phyloP scores from a whole-genome alignment of 2,888 invertebrate genomes.

The Platynereis dumerilii region DNA sequence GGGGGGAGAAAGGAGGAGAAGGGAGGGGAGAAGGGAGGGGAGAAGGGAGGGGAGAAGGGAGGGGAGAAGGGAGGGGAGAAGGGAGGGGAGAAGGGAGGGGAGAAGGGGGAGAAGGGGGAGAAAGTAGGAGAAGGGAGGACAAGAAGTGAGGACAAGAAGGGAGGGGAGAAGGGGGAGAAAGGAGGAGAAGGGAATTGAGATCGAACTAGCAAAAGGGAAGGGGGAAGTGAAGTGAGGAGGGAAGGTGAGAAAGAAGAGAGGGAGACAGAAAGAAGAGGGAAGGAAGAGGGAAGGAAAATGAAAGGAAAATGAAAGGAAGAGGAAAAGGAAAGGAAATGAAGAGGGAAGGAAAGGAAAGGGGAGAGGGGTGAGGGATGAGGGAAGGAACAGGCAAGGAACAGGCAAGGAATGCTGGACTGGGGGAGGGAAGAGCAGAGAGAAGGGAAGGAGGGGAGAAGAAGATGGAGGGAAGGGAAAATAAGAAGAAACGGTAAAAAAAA shows the following conservation, averaged over 20 bases:
- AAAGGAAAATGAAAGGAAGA: conserved; percentile 18
- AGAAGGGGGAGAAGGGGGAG: conserved; percentile 16
- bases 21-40: too few relatives aligned
- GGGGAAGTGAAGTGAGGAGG: not conserved
- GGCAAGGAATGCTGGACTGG: conserved; percentile 17
- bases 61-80: conserved; percentile 8
- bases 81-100: conserved; percentile 12
- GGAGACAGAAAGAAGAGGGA: too few relatives aligned
- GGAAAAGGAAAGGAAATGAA: conserved; percentile 9
- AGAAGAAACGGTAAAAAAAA: too few relatives aligned
- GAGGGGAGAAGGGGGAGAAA: too few relatives aligned
- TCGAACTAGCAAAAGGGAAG: too few relatives aligned
- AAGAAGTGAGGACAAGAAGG: too few relatives aligned
- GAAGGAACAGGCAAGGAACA: conserved; percentile 13
- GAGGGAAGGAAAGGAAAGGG: conserved; percentile 19
- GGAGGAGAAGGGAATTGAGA: too few relatives aligned
- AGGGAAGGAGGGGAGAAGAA: conserved; percentile 13
- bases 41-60: not conserved
- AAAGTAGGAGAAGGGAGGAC: conserved; percentile 24
- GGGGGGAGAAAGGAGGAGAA: not conserved
- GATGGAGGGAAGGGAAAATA: not conserved
- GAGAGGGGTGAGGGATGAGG: conserved; percentile 14
- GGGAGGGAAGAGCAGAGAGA: conserved; percentile 28
- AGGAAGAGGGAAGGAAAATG: not conserved
- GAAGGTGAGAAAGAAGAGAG: too few relatives aligned